Evolutionary conservation across 2,888 invertebrate species (phyloP).

Genomic region (Orthosia cruda): DNA sequence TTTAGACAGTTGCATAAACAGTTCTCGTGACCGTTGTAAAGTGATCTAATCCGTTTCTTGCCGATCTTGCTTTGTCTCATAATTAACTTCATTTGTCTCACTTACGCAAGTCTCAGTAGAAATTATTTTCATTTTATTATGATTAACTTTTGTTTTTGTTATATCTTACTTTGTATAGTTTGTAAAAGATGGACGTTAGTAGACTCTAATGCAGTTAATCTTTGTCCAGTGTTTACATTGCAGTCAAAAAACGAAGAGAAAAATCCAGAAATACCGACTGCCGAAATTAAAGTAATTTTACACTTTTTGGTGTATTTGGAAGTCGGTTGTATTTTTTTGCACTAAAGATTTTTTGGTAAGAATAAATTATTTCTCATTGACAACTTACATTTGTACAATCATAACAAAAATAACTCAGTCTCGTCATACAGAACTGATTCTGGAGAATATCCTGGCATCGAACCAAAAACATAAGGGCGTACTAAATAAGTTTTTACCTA

Average conservation of each 20-base stretch:
- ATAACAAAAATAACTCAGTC: not conserved
- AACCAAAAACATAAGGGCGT: not conserved
- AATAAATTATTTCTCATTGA: not conserved
- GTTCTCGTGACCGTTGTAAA: conserved; percentile 33
- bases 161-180: not conserved
- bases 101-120: conserved; percentile 53
- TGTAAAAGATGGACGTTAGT: not conserved
- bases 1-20: conserved; percentile 35
- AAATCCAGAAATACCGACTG: too few species aligned
- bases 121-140: conserved; percentile 48
- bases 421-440: not conserved
- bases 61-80: conserved; percentile 61
- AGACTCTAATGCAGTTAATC: not conserved
- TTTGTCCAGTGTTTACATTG: not conserved
- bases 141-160: conserved; percentile 42
- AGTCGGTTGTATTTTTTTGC: too few species aligned
- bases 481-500: conserved; percentile 1
- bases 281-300: too few species aligned
- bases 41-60: conserved; percentile 50
- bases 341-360: too few species aligned
- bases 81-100: conserved; percentile 66
- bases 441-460: not conserved
- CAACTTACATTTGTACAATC: not conserved
- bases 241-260: not conserved
- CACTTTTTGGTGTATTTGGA: too few species aligned